A percentile compares a stretch with the other conserved stretches of the same genome.
These are phyloP conservation scores for Oreochromis spilurus DNA, from an alignment of 2,113 vertebrate species.

Conservation along the genomic window DNA sequence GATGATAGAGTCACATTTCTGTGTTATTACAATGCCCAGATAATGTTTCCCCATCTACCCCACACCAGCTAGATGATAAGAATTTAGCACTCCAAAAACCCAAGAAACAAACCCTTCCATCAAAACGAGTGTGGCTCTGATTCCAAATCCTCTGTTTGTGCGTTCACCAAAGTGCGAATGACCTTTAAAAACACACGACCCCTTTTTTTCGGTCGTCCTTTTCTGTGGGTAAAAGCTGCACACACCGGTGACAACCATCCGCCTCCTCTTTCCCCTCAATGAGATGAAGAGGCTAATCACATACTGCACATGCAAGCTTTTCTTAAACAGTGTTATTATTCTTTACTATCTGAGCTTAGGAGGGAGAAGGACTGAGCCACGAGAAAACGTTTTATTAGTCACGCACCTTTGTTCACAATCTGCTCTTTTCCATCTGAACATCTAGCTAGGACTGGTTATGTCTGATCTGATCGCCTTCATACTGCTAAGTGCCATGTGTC, in stretches of 20 bases:
- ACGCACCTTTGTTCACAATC: neutral
- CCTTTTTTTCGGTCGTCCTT: neutral
- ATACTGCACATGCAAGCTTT: neutral
- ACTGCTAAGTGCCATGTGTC: neutral
- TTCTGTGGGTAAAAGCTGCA: accelerated
- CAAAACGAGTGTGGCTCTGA: neutral
- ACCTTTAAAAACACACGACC: neutral
- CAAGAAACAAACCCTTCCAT: neutral
- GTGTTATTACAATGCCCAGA: neutral
- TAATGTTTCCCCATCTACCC: neutral
- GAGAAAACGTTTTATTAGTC: neutral
- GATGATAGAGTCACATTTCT: neutral
- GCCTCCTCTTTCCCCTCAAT: neutral
- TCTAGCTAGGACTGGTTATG: neutral
- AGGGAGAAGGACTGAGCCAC: neutral
- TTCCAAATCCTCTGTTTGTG: accelerated
- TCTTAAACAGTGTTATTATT: neutral
- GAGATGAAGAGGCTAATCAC: neutral
- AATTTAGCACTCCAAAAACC: neutral
- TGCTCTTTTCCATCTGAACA: neutral
- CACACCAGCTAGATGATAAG: neutral
- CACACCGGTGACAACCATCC: neutral
- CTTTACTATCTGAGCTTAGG: neutral
- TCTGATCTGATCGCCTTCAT: neutral
- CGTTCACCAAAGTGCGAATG: neutral